A percentile compares a stretch with the other conserved stretches of the same genome.
Evolutionary conservation across 2,888 invertebrate genomes (phyloP).

Genomic region (Tachina fera): DNA sequence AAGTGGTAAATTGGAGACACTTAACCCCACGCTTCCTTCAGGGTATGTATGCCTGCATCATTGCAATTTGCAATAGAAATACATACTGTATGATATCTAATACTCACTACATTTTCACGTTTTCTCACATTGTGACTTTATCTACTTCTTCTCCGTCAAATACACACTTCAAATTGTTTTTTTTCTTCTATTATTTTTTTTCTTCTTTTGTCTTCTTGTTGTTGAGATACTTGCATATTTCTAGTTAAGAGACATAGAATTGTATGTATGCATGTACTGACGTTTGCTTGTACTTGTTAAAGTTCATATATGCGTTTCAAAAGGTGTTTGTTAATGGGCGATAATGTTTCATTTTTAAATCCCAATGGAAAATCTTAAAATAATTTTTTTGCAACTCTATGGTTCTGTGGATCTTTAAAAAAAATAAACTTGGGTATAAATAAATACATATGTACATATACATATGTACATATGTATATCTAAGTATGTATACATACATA

Average conservation of each 20-base stretch:
- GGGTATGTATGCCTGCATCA: slow-evolving; percentile 16
- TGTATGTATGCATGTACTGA: not conserved
- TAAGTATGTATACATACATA: too few species aligned
- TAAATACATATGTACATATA: too few species aligned
- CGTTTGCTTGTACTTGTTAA: slow-evolving; percentile 26
- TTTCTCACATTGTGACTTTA: slow-evolving; percentile 62
- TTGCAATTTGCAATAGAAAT: slow-evolving; percentile 53
- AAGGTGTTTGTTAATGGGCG: slow-evolving; percentile 49
- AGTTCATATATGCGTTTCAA: slow-evolving; percentile 49
- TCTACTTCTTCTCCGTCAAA: slow-evolving; percentile 38
- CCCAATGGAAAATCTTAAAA: slow-evolving; percentile 39
- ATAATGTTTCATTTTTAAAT: slow-evolving; percentile 46
- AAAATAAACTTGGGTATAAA: not conserved
- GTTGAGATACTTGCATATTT: slow-evolving; percentile 26
- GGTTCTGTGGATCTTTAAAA: not conserved
- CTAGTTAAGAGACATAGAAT: slow-evolving; percentile 4
- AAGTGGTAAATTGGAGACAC: too few species aligned
- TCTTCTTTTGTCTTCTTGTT: slow-evolving; percentile 35
- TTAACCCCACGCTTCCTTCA: too few species aligned
- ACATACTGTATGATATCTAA: slow-evolving; percentile 59
- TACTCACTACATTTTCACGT: slow-evolving; percentile 60
- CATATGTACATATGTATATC: too few species aligned
- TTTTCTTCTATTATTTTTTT: not conserved
- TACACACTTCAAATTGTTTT: slow-evolving; percentile 50
- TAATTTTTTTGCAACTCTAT: not conserved